Evolutionary conservation across 2,888 invertebrate genomes (phyloP), one percentile per base, ranked within the genome.

Genomic region (Lasioglossum villosulum): DNA sequence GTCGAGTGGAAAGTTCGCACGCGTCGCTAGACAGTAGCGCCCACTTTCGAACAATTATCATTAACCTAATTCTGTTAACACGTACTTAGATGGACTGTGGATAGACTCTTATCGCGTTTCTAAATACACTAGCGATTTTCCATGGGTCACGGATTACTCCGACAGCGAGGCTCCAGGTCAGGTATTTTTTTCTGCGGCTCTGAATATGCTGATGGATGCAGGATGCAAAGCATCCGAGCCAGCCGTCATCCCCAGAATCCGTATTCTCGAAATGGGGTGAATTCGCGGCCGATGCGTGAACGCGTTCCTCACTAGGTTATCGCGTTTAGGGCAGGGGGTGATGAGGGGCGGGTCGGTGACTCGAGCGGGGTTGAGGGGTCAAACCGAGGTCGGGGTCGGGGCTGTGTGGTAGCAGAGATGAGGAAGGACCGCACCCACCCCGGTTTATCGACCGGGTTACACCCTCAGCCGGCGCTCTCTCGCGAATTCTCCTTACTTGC

Each of bases 391-490:
- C 82, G 90, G 89, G 90, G 87, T 88, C 88, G 90, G 89, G 87
- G 82, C 88, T 83, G 88, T 85, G 89, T 91, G 88, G 89, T 88
- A 88, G 87, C 85, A 81, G 87, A 87, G 89, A 89, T 87, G 91
- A 88, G 89, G 83, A 88, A 92, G 91, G 92, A 93, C 93, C 92
- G 93, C 92, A 91, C 93, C 93, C 93, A 94, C 92, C 93, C 93
- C 88, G 92, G 90, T 89, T 91, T 93, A 93, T 93, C 93, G 93
- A 93, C 93, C 93, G 91, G 91, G 90, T 89, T 91, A 92, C 91
- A 93, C 93, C 91, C 92, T 90, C 90, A 89, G 88, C 85, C 89
- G 85, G 75, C 89, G 88, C 87, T 89, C 89, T 88, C 90, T 88
- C 90, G 87, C 90, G 87, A 92, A 93, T 93, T 91, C 92, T 88